phyloP scores from a whole-genome alignment of 2,113 vertebrate species.

The Rhinolophus ferrumequinum region DNA sequence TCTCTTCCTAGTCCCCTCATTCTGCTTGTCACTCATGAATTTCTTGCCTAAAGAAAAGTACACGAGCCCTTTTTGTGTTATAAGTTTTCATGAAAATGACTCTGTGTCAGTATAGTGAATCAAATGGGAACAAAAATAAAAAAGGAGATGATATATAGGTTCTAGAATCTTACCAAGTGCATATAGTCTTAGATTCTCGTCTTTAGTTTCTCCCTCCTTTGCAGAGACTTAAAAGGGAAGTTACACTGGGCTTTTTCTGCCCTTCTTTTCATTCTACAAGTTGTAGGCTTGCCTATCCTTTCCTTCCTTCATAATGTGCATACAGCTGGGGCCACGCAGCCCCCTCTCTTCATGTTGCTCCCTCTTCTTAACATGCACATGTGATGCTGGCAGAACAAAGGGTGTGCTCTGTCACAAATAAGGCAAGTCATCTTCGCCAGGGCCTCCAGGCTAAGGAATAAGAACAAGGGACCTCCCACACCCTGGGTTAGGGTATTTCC shows the following conservation, averaged over 20 bases:
- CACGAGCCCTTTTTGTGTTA: neutral
- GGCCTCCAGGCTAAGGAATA: neutral
- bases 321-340: accelerated
- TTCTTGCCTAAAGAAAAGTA: constrained; percentile 15
- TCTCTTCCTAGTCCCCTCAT: neutral
- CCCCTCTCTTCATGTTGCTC: neutral
- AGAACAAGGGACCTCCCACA: neutral
- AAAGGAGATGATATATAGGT: neutral
- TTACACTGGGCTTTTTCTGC: neutral
- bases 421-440: neutral
- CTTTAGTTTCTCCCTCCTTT: neutral
- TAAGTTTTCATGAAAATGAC: constrained; percentile 12
- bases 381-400: neutral
- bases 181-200: neutral
- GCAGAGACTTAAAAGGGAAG: neutral
- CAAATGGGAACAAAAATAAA: neutral
- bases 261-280: neutral
- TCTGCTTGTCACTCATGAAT: neutral
- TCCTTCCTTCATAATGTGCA: neutral
- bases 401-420: neutral
- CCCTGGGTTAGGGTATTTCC: neutral
- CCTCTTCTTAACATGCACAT: neutral
- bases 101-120: neutral
- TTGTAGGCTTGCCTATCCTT: neutral
- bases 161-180: neutral